A percentile compares a stretch with the other conserved stretches of the same genome.
Evolutionary conservation across 2,888 invertebrate genomes (phyloP).

Genomic region (Arrhopalites spinosus): DNA sequence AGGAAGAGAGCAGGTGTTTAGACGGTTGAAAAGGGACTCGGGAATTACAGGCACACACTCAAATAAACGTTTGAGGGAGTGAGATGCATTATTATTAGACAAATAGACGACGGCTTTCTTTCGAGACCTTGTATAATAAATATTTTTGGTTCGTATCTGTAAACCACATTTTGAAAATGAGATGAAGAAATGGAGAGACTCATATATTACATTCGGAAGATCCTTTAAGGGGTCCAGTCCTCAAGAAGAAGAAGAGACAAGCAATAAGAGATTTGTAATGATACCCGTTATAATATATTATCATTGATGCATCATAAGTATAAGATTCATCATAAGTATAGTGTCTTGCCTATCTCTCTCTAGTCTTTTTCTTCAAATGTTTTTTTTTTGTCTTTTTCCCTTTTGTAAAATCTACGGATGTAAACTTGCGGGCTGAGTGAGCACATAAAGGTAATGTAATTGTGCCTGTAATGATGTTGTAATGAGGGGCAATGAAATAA

Average conservation of each 20-base stretch:
- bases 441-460: conserved; percentile 16
- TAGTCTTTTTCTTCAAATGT: not conserved
- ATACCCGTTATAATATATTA: conserved; percentile 14
- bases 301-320: conserved; percentile 13
- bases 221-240: too few species aligned
- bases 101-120: conserved; percentile 2
- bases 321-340: not conserved
- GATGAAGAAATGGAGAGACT: too few species aligned
- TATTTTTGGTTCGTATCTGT: too few species aligned
- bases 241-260: not conserved
- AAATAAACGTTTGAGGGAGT: conserved; percentile 16
- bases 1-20: conserved; percentile 13
- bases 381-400: too few species aligned
- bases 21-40: conserved; percentile 15
- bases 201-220: too few species aligned
- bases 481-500: conserved; percentile 20
- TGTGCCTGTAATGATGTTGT: not conserved
- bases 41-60: conserved; percentile 21
- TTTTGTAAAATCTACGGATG: not conserved
- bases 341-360: not conserved
- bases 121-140: too few species aligned
- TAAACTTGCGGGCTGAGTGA: not conserved
- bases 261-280: too few species aligned
- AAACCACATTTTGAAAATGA: too few species aligned
- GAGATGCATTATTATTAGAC: conserved; percentile 22